Percentiles rank a stretch among this genome's conserved stretches.
These are phyloP conservation scores for Acronicta alni DNA, from an alignment of 2,888 invertebrate species.

Conservation along the genomic window DNA sequence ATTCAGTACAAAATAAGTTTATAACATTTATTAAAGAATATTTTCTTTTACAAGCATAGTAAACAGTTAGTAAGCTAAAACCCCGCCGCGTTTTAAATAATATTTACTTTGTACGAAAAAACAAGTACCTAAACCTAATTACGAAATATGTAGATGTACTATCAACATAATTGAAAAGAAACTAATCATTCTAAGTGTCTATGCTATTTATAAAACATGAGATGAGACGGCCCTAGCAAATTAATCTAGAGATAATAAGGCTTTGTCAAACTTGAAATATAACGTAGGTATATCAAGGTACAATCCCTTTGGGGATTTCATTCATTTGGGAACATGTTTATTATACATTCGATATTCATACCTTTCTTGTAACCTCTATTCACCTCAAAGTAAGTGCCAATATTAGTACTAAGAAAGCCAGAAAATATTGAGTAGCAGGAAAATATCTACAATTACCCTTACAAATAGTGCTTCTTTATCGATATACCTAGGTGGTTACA, in stretches of 20 bases:
- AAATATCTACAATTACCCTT: background rate
- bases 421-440: background rate
- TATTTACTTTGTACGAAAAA: conserved; percentile 12
- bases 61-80: conserved; percentile 12
- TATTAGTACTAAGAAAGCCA: conserved; percentile 18
- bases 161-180: background rate
- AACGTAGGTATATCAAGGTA: conserved; percentile 71
- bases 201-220: conserved; percentile 19
- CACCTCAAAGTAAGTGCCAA: background rate
- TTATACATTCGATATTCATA: conserved; percentile 67
- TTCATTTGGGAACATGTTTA: conserved; percentile 66
- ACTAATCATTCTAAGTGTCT: too few relatives aligned
- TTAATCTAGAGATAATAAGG: conserved; percentile 45
- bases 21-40: conserved; percentile 14
- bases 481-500: background rate
- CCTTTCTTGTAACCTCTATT: conserved; percentile 37
- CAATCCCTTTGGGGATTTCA: conserved; percentile 61
- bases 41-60: conserved; percentile 17
- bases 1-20: conserved; percentile 23
- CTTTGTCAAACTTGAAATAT: conserved; percentile 66
- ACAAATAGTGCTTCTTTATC: background rate
- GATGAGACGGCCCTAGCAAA: conserved; percentile 14
- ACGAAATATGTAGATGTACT: background rate
- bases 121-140: conserved; percentile 4
- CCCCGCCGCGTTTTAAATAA: background rate